phyloP scores from a whole-genome alignment of 2,888 invertebrate genomes.

The Agrotis ipsilon region DNA sequence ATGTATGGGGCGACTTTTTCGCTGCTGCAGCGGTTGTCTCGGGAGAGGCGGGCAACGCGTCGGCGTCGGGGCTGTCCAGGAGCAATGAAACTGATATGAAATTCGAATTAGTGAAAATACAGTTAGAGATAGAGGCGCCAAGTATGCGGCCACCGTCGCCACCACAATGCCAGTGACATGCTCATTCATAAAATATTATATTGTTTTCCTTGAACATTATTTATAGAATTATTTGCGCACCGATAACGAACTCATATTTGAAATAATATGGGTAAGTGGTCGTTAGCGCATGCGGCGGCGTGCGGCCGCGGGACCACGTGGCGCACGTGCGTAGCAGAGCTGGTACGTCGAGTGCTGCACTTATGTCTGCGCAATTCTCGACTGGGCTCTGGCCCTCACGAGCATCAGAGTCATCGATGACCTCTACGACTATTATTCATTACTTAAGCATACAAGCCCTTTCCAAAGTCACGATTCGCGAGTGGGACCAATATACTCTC shows the following conservation, averaged over 20 bases:
- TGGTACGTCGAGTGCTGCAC: too few species aligned
- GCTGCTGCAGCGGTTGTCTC: constrained; percentile 16
- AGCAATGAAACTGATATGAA: constrained; percentile 37
- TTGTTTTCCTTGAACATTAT: constrained; percentile 66
- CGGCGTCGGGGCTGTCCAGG: too few species aligned
- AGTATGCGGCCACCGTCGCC: constrained; percentile 26
- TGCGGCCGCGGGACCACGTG: constrained; percentile 41
- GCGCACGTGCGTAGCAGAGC: constrained; percentile 31
- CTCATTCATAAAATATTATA: constrained; percentile 67
- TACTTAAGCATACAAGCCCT: background rate
- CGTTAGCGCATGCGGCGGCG: constrained; percentile 13
- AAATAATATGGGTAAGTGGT: constrained; percentile 38
- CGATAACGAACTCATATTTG: constrained; percentile 66
- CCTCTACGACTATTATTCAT: background rate
- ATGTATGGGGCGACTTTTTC: constrained; percentile 8
- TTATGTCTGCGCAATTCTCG: background rate
- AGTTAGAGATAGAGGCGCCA: constrained; percentile 39
- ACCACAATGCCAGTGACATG: constrained; percentile 19
- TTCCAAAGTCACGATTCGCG: background rate
- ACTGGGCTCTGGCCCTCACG: background rate
- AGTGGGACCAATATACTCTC: background rate
- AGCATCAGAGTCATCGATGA: background rate
- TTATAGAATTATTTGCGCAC: constrained; percentile 63
- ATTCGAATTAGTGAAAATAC: constrained; percentile 62
- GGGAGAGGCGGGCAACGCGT: too few species aligned